These are phyloP conservation scores for Drosophila vallismaia DNA, from an alignment of 2,888 invertebrate species.

Conservation along the genomic window DNA sequence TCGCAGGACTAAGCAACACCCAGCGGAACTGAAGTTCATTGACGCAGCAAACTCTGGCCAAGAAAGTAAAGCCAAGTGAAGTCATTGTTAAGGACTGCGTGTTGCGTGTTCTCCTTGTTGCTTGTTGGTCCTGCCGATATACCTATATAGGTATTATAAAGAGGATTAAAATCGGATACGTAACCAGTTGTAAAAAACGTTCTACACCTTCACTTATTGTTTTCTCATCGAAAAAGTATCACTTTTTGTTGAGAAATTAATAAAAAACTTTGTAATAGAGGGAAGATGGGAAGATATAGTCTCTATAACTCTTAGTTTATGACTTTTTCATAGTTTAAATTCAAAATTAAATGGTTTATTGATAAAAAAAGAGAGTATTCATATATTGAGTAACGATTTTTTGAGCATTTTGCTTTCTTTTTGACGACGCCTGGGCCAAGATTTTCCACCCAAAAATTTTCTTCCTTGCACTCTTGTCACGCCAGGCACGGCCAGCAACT, in stretches of 20 bases:
- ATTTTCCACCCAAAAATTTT: conserved; percentile 33
- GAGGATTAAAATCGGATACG: neutral
- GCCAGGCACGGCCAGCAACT: conserved; percentile 76
- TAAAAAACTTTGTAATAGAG: too few relatives aligned
- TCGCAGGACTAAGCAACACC: neutral
- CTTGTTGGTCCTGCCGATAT: neutral
- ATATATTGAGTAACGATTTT: neutral
- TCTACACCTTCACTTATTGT: too few relatives aligned
- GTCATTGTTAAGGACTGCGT: conserved; percentile 14
- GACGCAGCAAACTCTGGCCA: conserved; percentile 40
- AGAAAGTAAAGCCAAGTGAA: conserved; percentile 1
- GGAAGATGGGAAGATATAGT: too few relatives aligned
- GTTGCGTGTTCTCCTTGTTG: neutral
- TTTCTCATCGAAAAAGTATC: too few relatives aligned
- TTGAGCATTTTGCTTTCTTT: conserved; percentile 28
- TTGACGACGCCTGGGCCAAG: conserved; percentile 22
- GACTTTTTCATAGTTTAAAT: neutral
- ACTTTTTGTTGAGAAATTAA: too few relatives aligned
- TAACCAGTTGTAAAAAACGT: too few relatives aligned
- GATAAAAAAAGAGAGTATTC: conserved; percentile 7
- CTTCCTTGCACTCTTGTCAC: conserved; percentile 68
- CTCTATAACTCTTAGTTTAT: neutral
- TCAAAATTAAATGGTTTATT: too few relatives aligned
- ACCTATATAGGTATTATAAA: neutral
- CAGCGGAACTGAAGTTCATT: conserved; percentile 46